Base-by-base conservation (phyloP, 2,888 invertebrate species). In the Boloria selene region DNA sequence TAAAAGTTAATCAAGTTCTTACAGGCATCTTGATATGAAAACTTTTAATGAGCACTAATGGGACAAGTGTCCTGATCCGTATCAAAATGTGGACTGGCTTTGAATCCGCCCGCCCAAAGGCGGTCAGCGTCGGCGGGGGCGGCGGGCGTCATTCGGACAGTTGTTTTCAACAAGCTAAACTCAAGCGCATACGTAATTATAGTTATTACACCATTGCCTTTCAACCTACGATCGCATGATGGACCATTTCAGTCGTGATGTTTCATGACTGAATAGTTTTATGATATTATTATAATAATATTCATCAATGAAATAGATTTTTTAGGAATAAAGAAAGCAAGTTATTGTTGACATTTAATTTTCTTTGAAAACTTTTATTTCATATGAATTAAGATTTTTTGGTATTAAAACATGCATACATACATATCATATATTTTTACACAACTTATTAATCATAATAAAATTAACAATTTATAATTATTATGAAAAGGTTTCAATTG, bases 21-120 rank as follows among this genome's bases (percentile, higher is more conserved):
- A 91, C 90, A 77, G 90, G 84, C 90, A 91, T 91, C 77, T 81
- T 79, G 73, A 65, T 70, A 82, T 80, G 83, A 84, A 74, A 80
- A 83, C 78, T 79, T 73, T 75, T 73, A 67, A 65, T 72, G 72
- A 72, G 74, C 84, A 84, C 86, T 78, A 69, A 68, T 73, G 78
- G 78, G 76, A 76, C 90, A 82, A 83, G 88, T 82, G 84, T 78
- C 79, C 88, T 74, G 79, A 72, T 67, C 82, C 83, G 76, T 82
- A 79, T 82, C 88, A 75, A 77, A 79, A 79, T 76, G 79, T 77
- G 77, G 82, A 92, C 91, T 91, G 90, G 78, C 73, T 74, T 71
- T 70, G 68, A 68, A 74, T 72, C 85, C 84, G 88, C 86, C 90
- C 90, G 90, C 90, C 90, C 82, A 86, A 75, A 74, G 70, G 65